Percentiles rank a stretch among this genome's conserved stretches.
phyloP scores from a whole-genome alignment of 2,113 vertebrate species.

The Leptosomus discolor region DNA sequence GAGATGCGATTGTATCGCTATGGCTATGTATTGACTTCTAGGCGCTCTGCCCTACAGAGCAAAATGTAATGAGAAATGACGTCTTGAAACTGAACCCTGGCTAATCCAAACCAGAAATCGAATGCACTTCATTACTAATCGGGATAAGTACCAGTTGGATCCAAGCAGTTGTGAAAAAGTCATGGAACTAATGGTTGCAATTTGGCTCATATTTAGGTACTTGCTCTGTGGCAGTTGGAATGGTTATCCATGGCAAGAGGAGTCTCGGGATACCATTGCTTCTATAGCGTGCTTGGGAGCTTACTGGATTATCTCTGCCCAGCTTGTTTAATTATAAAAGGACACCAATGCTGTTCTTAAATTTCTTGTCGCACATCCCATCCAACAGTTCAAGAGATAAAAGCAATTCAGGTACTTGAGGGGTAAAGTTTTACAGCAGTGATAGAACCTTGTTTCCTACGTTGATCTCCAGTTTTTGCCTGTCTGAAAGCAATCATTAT shows the following conservation, averaged over 20 bases:
- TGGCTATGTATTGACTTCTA: background rate
- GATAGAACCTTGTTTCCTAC: background rate
- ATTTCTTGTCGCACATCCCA: background rate
- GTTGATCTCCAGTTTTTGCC: background rate
- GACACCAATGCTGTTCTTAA: background rate
- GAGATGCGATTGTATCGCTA: rapidly evolving
- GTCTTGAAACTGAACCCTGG: background rate
- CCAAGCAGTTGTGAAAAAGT: background rate
- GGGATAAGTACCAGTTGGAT: background rate
- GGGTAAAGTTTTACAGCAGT: background rate
- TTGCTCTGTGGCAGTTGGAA: background rate
- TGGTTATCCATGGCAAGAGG: background rate
- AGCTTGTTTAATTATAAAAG: background rate
- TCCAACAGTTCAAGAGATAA: background rate
- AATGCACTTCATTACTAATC: background rate
- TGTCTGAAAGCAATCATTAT: background rate
- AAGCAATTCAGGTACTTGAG: background rate
- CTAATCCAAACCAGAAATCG: background rate
- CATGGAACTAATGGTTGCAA: background rate
- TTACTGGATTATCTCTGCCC: background rate
- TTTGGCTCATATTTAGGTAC: background rate
- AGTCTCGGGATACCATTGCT: background rate
- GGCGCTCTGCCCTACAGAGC: background rate
- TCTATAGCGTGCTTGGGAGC: background rate
- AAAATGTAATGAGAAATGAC: background rate